Evolutionary conservation across 2,113 vertebrate species (phyloP).

Genomic region (Spea multiplicata): DNA sequence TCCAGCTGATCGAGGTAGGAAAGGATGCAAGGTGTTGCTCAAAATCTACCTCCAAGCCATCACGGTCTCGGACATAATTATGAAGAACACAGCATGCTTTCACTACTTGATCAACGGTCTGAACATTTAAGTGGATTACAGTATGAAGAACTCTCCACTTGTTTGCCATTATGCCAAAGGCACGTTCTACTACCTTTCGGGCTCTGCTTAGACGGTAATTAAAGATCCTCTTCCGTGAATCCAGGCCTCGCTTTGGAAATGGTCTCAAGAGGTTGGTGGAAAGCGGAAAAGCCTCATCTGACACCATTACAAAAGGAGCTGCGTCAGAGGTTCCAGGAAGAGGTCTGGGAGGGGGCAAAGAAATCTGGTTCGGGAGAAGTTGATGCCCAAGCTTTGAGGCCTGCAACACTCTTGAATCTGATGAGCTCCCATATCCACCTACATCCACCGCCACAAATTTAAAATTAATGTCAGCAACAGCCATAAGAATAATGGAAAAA

Average conservation of each 20-base stretch:
- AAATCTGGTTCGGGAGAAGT: background rate
- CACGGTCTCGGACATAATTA: too few relatives aligned
- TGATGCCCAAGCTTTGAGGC: background rate
- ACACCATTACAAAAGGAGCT: background rate
- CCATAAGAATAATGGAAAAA: background rate
- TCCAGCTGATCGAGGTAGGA: too few relatives aligned
- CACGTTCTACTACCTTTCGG: background rate
- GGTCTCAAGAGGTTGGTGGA: background rate
- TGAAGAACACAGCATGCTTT: too few relatives aligned
- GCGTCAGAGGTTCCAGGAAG: background rate
- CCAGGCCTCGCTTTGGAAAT: background rate
- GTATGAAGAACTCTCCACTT: background rate
- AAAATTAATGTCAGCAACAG: background rate
- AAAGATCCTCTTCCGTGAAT: background rate
- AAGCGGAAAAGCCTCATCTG: background rate
- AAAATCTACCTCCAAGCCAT: too few relatives aligned
- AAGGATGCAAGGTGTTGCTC: too few relatives aligned
- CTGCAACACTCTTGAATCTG: constrained; percentile 9
- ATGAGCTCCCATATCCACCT: background rate
- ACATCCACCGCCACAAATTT: constrained; percentile 2
- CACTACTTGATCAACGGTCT: too few relatives aligned
- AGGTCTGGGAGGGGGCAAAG: background rate
- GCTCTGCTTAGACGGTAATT: constrained; percentile 11
- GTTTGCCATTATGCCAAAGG: constrained; percentile 6
- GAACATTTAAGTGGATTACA: too few relatives aligned